These are phyloP conservation scores for Eciton burchellii DNA, from an alignment of 1,140 invertebrate genomes.

Conservation along the genomic window DNA sequence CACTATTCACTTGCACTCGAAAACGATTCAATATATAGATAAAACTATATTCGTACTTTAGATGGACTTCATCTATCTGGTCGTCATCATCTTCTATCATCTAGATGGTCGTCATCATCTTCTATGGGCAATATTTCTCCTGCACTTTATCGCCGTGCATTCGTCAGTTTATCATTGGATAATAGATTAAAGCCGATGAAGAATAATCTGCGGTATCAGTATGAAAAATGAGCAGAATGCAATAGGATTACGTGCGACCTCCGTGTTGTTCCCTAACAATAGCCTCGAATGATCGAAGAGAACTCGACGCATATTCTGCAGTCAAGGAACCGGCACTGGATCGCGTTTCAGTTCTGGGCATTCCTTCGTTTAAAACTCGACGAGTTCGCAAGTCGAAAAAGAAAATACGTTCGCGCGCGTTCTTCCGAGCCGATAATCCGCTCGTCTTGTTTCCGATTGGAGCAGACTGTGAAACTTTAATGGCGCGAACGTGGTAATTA, in stretches of 20 bases:
- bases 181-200: conserved; percentile 10
- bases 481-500: conserved; percentile 53
- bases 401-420: conserved; percentile 11
- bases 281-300: neutral
- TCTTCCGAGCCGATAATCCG: conserved; percentile 59
- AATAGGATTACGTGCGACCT: conserved; percentile 40
- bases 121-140: neutral
- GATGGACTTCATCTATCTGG: conserved; percentile 50
- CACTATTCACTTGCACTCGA: neutral
- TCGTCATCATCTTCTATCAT: no score
- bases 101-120: conserved; percentile 40
- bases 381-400: neutral
- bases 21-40: conserved; percentile 58
- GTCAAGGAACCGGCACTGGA: neutral
- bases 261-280: conserved; percentile 21
- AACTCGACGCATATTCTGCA: neutral
- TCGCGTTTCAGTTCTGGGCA: conserved; percentile 57
- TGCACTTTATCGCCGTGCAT: conserved; percentile 12
- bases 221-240: conserved; percentile 40
- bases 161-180: conserved; percentile 55
- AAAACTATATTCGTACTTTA: conserved; percentile 5
- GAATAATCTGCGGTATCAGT: conserved; percentile 30
- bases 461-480: conserved; percentile 21
- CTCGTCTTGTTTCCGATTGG: conserved; percentile 5
- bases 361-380: conserved; percentile 26